Base-by-base conservation (phyloP, 2,113 vertebrate genomes). In the Oreochromis tanganicae region DNA sequence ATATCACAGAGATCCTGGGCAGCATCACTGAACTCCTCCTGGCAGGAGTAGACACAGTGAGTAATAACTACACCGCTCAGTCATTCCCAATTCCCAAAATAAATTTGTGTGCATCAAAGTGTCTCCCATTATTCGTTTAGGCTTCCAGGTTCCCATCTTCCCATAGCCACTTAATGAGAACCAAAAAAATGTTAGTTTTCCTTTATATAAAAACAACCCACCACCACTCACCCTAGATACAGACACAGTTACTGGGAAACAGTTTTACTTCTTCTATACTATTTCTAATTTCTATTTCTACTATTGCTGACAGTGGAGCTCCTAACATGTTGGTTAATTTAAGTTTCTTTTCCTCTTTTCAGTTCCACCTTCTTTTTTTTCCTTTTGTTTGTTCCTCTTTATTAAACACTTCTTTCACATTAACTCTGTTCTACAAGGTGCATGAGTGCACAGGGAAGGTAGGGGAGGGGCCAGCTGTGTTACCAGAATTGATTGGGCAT, bases 11-110 rank as follows among this genome's bases (percentile, higher is more conserved):
- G 91, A 94, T 97, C 79, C 89, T 97, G 83, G 97, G 96, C 75
- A 97, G 97, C 92, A 93, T 97, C 57, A 96, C 96, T 0, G 97
- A 97, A 38, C 94, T 97, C 29, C 95, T 97, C 24, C 84, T 97
- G 90, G 97, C 96, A 13, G 97, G 97, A 79, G 97, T 97, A 4
- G 97, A 97, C 94, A 97, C 97, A 5, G 97, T 97, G 88, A 91
- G 95, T 19, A 12, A 8, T 24, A 12, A 8, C 32, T 19, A 48
- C 29, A 19, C 9, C 6, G 1, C 19, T 75, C 38, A 10, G 3
- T 21, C 34, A 14, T 24, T 29, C 9, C 54, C 9, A 11, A n/a
- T 66, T 38, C 61, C 32, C 32, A 19, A 78, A 50, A 50, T n/a
- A 0, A 8, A 11, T 8, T 19, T 78, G 27, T 78, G 12, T 50